Percentiles rank a stretch among this genome's conserved stretches.
Conservation (phyloP, 2,888 invertebrate species). For the Hypsopygia costalis region DNA sequence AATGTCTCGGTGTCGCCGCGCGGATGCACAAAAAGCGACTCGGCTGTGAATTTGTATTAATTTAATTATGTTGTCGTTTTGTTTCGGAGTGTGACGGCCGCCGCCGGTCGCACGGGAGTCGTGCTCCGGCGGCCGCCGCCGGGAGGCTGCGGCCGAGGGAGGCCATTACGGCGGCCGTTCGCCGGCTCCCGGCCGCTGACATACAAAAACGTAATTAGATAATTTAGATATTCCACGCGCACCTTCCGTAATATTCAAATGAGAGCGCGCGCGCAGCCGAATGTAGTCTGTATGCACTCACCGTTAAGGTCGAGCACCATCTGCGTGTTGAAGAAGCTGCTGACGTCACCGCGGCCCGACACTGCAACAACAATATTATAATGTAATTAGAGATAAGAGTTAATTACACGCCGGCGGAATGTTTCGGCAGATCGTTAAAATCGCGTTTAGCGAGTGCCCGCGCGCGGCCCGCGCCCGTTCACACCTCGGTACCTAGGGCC, state of each 20-base stretch:
- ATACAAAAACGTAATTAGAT: conserved; percentile 45
- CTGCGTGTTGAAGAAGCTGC: conserved; percentile 72
- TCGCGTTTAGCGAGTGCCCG: conserved; percentile 3
- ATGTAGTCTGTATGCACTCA: conserved; percentile 38
- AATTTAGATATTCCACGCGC: conserved; percentile 28
- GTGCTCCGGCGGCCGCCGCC: conserved; percentile 13
- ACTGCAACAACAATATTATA: conserved; percentile 60
- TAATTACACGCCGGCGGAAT: conserved; percentile 21
- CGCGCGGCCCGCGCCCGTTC: not conserved
- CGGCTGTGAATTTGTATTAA: conserved; percentile 58
- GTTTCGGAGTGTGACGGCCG: conserved; percentile 38
- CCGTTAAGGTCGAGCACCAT: conserved; percentile 77
- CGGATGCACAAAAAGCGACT: conserved; percentile 43
- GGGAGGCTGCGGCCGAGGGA: not conserved
- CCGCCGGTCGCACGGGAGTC: conserved; percentile 11
- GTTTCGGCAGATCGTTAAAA: conserved; percentile 17
- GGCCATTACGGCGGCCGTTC: too few species aligned
- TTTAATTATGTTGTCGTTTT: conserved; percentile 66
- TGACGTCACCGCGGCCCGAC: conserved; percentile 73
- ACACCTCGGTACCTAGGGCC: too few species aligned
- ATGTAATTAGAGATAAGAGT: conserved; percentile 32
- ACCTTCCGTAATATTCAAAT: conserved; percentile 37
- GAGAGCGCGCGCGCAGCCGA: conserved; percentile 14
- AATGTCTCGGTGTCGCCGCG: conserved; percentile 61
- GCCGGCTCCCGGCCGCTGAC: conserved; percentile 12